These are phyloP conservation scores for Gasteruption jaculator DNA, from an alignment of 2,888 invertebrate genomes.

Conservation along the genomic window DNA sequence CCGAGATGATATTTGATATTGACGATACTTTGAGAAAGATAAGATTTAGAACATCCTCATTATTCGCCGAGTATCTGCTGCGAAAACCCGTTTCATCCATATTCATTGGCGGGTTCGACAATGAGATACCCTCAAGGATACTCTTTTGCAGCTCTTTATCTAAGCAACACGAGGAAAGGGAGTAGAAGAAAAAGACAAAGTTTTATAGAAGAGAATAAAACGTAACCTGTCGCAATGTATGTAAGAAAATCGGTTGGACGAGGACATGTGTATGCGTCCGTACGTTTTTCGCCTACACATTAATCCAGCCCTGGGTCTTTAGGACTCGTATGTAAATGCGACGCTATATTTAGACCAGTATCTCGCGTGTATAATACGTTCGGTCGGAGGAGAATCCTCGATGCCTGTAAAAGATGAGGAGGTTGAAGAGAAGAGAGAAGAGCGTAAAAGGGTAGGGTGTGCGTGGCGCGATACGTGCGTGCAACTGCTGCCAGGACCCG, in stretches of 20 bases:
- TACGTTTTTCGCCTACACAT: constrained; percentile 46
- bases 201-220: not conserved
- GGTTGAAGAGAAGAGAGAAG: constrained; percentile 19
- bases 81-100: too few relatives aligned
- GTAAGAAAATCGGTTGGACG: too few relatives aligned
- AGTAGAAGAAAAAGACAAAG: not conserved
- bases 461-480: constrained; percentile 33
- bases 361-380: constrained; percentile 40
- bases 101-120: too few relatives aligned
- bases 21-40: too few relatives aligned
- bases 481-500: constrained; percentile 42
- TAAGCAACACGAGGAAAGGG: constrained; percentile 4
- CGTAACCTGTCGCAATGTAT: too few relatives aligned
- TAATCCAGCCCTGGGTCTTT: constrained; percentile 48
- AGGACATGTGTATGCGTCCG: too few relatives aligned
- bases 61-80: too few relatives aligned
- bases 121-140: too few relatives aligned
- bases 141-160: not conserved
- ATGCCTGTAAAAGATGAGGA: constrained; percentile 11
- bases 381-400: constrained; percentile 29
- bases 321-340: constrained; percentile 50
- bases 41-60: too few relatives aligned
- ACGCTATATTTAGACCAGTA: constrained; percentile 50
- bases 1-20: too few relatives aligned
- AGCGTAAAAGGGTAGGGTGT: constrained; percentile 15